Conservation (phyloP, 2,888 invertebrate species). For the Cryptosula pallasiana region DNA sequence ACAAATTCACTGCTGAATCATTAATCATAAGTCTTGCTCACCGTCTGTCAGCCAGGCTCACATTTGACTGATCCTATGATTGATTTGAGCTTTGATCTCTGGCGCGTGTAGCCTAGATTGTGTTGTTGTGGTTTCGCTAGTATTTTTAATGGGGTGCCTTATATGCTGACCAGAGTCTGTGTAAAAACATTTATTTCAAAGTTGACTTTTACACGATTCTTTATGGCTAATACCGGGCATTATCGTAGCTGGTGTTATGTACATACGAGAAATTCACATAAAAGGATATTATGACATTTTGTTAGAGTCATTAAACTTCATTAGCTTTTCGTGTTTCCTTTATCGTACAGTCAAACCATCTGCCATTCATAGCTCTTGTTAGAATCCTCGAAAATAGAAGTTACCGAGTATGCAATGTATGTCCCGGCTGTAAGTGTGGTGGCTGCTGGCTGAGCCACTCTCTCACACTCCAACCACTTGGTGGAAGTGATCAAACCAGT, state of each 20-base stretch:
- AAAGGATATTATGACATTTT: slow-evolving; percentile 1
- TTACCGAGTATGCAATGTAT: too few relatives aligned
- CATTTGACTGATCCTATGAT: slow-evolving; percentile 13
- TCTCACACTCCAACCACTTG: too few relatives aligned
- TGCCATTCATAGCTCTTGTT: background rate
- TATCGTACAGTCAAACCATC: background rate
- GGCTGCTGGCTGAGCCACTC: too few relatives aligned
- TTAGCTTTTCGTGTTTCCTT: background rate
- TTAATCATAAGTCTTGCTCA: slow-evolving; percentile 19
- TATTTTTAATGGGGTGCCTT: slow-evolving; percentile 12
- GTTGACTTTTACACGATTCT: background rate
- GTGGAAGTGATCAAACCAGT: too few relatives aligned
- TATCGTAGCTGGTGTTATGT: background rate
- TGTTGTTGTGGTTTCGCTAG: slow-evolving; percentile 20
- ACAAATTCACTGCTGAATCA: background rate
- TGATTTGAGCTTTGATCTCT: slow-evolving; percentile 12
- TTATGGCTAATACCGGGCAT: background rate
- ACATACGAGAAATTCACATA: background rate
- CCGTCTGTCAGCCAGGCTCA: background rate
- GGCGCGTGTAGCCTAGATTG: slow-evolving; percentile 22
- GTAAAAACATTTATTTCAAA: background rate
- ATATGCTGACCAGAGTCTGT: background rate
- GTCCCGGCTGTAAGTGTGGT: too few relatives aligned
- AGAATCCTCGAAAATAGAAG: background rate
- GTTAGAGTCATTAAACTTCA: slow-evolving; percentile 9